These are phyloP conservation scores for Podarcis lilfordi DNA, from an alignment of 2,797 vertebrate genomes.

Conservation along the genomic window DNA sequence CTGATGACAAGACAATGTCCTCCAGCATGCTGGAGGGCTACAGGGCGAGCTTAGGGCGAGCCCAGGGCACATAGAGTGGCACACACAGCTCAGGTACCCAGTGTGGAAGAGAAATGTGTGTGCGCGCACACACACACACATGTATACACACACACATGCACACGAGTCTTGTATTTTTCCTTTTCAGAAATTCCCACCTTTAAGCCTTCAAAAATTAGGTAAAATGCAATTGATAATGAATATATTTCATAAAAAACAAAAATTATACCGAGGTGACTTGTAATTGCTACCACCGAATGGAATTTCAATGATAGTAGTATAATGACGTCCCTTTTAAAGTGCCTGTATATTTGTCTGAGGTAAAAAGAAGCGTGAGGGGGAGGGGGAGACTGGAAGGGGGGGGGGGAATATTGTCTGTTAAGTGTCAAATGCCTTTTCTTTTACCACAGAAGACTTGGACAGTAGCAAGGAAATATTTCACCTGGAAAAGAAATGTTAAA, in stretches of 20 bases:
- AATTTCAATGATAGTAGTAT: constrained; percentile 69
- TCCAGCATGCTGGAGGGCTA: too few species aligned
- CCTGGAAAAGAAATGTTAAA: constrained; percentile 79
- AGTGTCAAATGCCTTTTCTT: constrained; percentile 78
- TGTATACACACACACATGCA: not conserved
- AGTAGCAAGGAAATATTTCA: constrained; percentile 78
- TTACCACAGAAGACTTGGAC: constrained; percentile 73
- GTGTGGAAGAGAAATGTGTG: too few species aligned
- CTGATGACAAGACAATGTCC: too few species aligned
- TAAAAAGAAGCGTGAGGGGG: constrained; percentile 46
- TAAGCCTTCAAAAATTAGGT: constrained; percentile 55
- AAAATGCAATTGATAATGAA: constrained; percentile 65
- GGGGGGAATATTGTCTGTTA: constrained; percentile 73
- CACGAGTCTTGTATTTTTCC: not conserved
- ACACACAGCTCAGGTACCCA: too few species aligned
- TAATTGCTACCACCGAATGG: constrained; percentile 65
- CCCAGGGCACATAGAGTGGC: too few species aligned
- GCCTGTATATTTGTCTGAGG: constrained; percentile 70
- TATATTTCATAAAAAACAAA: constrained; percentile 67
- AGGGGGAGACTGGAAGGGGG: constrained; percentile 42
- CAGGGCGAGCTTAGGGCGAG: too few species aligned
- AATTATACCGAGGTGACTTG: constrained; percentile 59
- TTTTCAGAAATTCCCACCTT: constrained; percentile 20
- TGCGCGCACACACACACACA: too few species aligned
- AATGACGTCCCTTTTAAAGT: constrained; percentile 63